Percentiles rank a stretch among this genome's conserved stretches.
Conservation (phyloP, 1,140 invertebrate genomes). For the Bursaphelenchus mucronatus region DNA sequence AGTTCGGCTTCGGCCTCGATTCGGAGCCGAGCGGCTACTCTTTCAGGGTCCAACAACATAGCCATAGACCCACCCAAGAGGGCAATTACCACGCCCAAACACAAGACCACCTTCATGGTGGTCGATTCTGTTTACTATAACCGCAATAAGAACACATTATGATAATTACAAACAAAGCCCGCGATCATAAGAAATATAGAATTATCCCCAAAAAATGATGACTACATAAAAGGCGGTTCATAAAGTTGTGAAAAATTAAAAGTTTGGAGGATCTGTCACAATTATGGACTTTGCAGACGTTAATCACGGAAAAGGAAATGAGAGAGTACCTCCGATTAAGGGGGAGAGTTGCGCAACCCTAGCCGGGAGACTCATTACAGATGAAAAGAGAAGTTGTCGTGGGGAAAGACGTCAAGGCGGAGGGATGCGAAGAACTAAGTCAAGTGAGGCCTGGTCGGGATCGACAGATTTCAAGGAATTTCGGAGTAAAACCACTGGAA, state of each 20-base stretch:
- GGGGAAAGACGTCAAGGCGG: too few species aligned
- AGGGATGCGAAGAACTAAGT: too few species aligned
- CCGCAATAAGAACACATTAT: too few species aligned
- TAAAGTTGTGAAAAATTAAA: too few species aligned
- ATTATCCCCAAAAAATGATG: background rate
- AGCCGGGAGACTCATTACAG: too few species aligned
- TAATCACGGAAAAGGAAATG: background rate
- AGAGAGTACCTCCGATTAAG: background rate
- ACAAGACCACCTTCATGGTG: background rate
- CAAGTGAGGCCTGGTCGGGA: too few species aligned
- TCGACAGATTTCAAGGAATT: too few species aligned
- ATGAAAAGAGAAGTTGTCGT: too few species aligned
- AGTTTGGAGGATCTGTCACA: background rate
- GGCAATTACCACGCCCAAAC: background rate
- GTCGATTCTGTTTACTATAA: too few species aligned
- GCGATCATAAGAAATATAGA: background rate
- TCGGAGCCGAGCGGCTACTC: slow-evolving; percentile 52
- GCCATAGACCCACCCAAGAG: background rate
- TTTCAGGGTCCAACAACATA: slow-evolving; percentile 53
- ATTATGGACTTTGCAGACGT: slow-evolving; percentile 13
- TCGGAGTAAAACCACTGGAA: too few species aligned
- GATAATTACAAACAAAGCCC: background rate
- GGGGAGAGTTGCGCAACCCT: too few species aligned
- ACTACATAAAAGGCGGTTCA: background rate
- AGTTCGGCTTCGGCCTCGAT: slow-evolving; percentile 45